Base-by-base conservation (phyloP, 2,113 vertebrate genomes). In the Empidonax traillii region DNA sequence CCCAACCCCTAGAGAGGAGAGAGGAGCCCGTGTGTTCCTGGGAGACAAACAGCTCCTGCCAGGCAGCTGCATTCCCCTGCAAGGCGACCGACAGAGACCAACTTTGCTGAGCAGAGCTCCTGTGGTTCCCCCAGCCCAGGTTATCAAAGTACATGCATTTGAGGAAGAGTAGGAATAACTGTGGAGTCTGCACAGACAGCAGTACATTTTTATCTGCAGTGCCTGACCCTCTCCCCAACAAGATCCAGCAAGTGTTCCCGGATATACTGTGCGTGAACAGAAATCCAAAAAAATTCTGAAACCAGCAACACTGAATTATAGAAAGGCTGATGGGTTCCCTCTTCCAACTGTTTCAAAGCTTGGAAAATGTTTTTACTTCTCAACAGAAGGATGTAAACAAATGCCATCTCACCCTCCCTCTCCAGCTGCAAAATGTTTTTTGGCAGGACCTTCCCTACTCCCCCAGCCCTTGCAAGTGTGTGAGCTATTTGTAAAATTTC, bases 401-500 rank as follows among this genome's bases (percentile, higher is more conserved):
- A 96, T 93, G 93, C 41, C 93, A 95, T 91, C 75, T 92, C 80
- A 61, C 84, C 74, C 86, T 96, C 86, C 73, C 83, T 95, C 90
- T 91, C 96, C 95, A 93, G 89, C 92, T 95, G 94, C 95, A 96
- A 91, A 95, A 94, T 79, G 85, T 43, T 92, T 96, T 96, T 96
- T 95, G 96, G 94, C 95, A 96, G 69, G 93, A 96, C 95, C 85
- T 68, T 90, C 91, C 73, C 73, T 96, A 95, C 91, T 92, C 96
- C 94, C 49, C 90, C 94, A 92, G 5, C 79, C 90, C 76, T 88
- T 90, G 86, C 66, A 89, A 96, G 94, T 53, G 89, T 86, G 78
- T 69, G 83, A 96, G 96, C 94, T 95, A 95, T 96, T 95, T 89
- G 96, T 96, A 89, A 94, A 93, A 96, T 93, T 87, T 96, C 90